A percentile compares a stretch with the other conserved stretches of the same genome.
phyloP scores from a whole-genome alignment of 1,140 invertebrate species.

The Idris sp. region DNA sequence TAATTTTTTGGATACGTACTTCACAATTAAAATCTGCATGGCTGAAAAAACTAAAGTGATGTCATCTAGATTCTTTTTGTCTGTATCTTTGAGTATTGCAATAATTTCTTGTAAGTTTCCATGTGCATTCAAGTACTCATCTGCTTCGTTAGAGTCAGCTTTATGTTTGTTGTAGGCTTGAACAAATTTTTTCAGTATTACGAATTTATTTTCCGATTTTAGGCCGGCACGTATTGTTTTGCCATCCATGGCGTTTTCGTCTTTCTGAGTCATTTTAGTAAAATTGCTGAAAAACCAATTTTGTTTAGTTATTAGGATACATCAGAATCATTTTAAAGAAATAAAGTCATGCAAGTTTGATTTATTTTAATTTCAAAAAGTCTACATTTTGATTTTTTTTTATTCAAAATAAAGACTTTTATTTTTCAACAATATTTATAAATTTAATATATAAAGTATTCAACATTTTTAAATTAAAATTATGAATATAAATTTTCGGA shows the following conservation, averaged over 20 bases:
- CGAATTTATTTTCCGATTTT: conserved; percentile 17
- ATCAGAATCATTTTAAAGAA: too few relatives aligned
- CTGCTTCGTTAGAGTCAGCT: conserved; percentile 76
- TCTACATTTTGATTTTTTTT: too few relatives aligned
- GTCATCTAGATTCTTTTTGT: conserved; percentile 80
- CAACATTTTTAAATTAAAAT: too few relatives aligned
- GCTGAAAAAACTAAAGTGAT: conserved; percentile 81
- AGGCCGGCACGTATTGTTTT: conserved; percentile 12
- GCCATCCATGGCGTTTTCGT: conserved; percentile 1
- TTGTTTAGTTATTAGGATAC: too few relatives aligned
- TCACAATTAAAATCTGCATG: conserved; percentile 82
- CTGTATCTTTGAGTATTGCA: conserved; percentile 77
- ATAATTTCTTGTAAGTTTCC: conserved; percentile 84
- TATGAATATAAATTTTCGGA: too few relatives aligned
- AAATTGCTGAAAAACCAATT: too few relatives aligned
- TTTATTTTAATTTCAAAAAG: too few relatives aligned
- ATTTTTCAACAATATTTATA: too few relatives aligned
- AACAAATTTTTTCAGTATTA: conserved; percentile 34
- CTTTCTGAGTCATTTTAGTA: conserved; percentile 5
- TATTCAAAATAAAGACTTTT: too few relatives aligned
- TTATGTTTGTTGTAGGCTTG: conserved; percentile 35
- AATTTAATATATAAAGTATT: too few relatives aligned
- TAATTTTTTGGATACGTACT: conserved; percentile 68
- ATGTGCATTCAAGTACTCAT: conserved; percentile 82
- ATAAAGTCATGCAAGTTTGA: too few relatives aligned